A percentile compares a stretch with the other conserved stretches of the same genome.
phyloP scores from a whole-genome alignment of 2,797 vertebrate genomes.

The Chelmon rostratus region DNA sequence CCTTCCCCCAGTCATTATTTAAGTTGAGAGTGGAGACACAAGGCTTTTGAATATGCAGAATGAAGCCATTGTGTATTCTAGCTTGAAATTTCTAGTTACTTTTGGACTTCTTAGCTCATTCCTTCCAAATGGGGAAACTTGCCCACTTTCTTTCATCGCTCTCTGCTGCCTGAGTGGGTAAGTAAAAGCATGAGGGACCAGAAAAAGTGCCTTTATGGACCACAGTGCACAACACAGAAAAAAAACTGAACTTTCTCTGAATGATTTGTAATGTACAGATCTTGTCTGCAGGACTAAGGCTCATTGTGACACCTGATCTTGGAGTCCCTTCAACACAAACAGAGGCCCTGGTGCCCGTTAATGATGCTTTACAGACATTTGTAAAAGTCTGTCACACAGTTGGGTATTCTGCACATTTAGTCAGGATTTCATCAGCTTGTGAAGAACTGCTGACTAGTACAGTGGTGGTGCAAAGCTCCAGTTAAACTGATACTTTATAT shows the following conservation, averaged over 20 bases:
- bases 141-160: neutral
- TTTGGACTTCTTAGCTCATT: neutral
- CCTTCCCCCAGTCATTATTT: neutral
- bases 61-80: neutral
- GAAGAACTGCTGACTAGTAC: constrained; percentile 18
- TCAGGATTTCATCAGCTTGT: neutral
- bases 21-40: neutral
- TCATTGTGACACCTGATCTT: neutral
- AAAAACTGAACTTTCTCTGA: neutral
- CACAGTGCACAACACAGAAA: neutral
- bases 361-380: neutral
- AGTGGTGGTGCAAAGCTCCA: constrained; percentile 20
- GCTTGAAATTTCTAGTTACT: neutral
- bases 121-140: neutral
- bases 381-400: neutral
- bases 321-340: neutral
- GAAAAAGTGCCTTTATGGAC: neutral
- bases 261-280: neutral
- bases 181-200: neutral
- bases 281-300: neutral
- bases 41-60: neutral
- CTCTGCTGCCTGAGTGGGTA: neutral
- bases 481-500: constrained; percentile 23
- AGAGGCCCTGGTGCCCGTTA: neutral
- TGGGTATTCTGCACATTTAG: neutral